phyloP scores from a whole-genome alignment of 2,113 vertebrate genomes.

The Gavialis gangeticus region DNA sequence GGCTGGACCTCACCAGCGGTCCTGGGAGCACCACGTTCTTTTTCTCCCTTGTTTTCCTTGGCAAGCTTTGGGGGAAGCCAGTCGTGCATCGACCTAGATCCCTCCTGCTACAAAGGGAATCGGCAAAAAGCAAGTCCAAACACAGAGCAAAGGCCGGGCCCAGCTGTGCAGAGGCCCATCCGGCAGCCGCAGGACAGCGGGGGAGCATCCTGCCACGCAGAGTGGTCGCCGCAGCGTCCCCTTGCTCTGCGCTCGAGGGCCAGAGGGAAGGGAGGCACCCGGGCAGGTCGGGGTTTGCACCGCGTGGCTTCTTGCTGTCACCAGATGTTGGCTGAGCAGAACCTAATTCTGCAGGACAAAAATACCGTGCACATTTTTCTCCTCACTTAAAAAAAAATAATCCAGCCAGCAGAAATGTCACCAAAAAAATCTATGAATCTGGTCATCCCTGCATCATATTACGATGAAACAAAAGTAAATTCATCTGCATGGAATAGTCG shows the following conservation, averaged over 20 bases:
- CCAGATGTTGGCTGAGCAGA: neutral
- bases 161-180: no score
- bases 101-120: neutral
- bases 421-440: constrained; percentile 55
- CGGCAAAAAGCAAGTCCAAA: neutral
- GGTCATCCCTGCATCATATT: constrained; percentile 21
- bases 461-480: constrained; percentile 52
- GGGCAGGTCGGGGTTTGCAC: no score
- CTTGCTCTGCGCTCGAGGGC: neutral
- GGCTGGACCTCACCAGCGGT: neutral
- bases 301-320: neutral
- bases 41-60: neutral
- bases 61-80: neutral
- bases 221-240: no score
- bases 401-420: constrained; percentile 19
- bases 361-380: constrained; percentile 22
- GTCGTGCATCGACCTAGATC: neutral
- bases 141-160: neutral
- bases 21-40: neutral
- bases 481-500: neutral
- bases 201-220: neutral
- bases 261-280: neutral
- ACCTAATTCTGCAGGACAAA: neutral
- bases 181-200: neutral
- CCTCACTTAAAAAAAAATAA: neutral